These are phyloP conservation scores for Erythrocercus mccallii DNA, from an alignment of 2,113 vertebrate species.

Conservation along the genomic window DNA sequence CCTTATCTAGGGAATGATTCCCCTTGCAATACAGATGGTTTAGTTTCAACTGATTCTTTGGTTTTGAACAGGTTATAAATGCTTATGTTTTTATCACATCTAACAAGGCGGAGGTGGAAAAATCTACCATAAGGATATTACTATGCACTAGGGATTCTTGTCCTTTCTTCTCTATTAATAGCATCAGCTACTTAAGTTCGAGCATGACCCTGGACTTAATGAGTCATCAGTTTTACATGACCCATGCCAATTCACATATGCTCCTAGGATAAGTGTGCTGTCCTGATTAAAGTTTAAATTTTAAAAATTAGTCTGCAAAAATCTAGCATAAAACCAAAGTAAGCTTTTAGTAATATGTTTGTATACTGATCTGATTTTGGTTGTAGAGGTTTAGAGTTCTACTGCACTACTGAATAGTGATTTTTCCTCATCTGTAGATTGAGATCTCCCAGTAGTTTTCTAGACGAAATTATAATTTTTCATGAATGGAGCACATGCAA, in stretches of 20 bases:
- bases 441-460: neutral
- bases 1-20: neutral
- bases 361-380: neutral
- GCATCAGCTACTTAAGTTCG: neutral
- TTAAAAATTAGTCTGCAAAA: neutral
- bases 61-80: neutral
- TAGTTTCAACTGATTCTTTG: neutral
- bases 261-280: neutral
- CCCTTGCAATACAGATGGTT: neutral
- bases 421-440: neutral
- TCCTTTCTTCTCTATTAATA: neutral
- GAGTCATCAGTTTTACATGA: neutral
- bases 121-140: neutral
- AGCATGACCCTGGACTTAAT: neutral
- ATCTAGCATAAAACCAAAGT: neutral
- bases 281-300: neutral
- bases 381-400: neutral
- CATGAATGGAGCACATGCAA: neutral
- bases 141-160: neutral
- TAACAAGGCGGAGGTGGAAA: neutral
- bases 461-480: neutral
- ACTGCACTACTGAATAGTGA: neutral
- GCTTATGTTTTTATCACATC: neutral
- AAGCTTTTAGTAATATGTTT: neutral
- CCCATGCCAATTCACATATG: neutral